Evolutionary conservation across 2,113 vertebrate genomes (phyloP).

Genomic region (Nestor notabilis): DNA sequence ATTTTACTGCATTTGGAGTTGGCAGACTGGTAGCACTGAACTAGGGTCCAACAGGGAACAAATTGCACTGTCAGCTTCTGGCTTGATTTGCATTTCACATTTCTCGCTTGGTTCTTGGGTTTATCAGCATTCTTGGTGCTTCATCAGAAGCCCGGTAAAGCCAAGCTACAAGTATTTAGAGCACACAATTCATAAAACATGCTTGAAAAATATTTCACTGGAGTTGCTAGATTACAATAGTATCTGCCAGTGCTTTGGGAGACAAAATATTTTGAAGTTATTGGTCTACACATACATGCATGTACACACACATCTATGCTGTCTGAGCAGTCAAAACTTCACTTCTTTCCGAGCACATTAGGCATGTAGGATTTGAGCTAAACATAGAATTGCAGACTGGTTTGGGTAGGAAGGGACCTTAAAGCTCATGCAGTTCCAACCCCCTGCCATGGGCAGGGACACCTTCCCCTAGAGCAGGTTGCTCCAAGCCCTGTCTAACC

Average conservation of each 20-base stretch:
- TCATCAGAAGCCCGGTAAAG: background rate
- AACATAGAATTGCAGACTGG: background rate
- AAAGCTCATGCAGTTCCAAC: background rate
- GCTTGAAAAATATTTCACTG: background rate
- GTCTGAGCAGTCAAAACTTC: background rate
- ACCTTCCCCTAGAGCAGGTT: background rate
- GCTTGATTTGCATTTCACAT: background rate
- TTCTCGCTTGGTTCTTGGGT: background rate
- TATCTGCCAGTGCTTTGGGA: background rate
- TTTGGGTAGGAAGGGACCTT: background rate
- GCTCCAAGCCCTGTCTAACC: background rate
- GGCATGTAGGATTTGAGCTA: background rate
- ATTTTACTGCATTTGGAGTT: background rate
- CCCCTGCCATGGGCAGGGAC: background rate
- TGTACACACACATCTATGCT: background rate
- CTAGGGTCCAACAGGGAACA: background rate
- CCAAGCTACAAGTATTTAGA: background rate
- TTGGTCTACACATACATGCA: background rate
- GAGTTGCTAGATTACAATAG: background rate
- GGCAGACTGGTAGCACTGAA: background rate
- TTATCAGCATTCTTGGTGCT: background rate
- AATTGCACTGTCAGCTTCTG: background rate
- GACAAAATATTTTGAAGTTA: background rate
- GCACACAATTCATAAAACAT: background rate
- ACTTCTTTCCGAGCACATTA: background rate